These are phyloP conservation scores for Thumatha senex DNA, from an alignment of 2,888 invertebrate species.

Conservation along the genomic window DNA sequence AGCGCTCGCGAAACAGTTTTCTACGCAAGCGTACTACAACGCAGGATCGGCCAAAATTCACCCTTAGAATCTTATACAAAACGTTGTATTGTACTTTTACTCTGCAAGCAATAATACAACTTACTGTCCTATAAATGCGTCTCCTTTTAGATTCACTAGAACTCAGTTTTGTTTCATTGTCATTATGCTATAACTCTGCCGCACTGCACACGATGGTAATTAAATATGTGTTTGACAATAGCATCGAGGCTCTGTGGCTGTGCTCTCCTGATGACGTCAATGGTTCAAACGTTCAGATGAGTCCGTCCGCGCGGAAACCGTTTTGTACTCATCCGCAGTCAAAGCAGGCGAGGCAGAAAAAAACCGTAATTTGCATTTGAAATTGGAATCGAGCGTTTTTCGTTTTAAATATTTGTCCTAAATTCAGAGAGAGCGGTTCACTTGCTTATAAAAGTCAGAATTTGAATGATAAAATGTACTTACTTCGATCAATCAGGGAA, in stretches of 20 bases:
- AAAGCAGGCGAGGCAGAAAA: constrained; percentile 30
- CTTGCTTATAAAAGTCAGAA: not conserved
- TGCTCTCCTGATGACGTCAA: constrained; percentile 76
- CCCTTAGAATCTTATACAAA: constrained; percentile 39
- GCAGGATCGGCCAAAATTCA: constrained; percentile 79
- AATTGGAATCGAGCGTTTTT: constrained; percentile 32
- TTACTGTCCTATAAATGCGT: constrained; percentile 11
- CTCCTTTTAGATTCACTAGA: constrained; percentile 9
- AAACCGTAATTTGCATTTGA: constrained; percentile 33
- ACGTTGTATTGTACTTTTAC: constrained; percentile 38
- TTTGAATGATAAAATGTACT: too few species aligned
- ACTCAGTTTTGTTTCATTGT: constrained; percentile 17
- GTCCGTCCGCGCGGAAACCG: constrained; percentile 51
- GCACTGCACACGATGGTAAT: constrained; percentile 83
- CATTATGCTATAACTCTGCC: constrained; percentile 63
- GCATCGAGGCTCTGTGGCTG: constrained; percentile 67
- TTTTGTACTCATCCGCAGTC: constrained; percentile 38
- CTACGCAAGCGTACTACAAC: constrained; percentile 71
- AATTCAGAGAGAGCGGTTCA: constrained; percentile 6
- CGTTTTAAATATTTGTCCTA: constrained; percentile 22
- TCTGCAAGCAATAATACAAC: constrained; percentile 19
- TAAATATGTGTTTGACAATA: constrained; percentile 82
- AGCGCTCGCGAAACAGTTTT: constrained; percentile 55
- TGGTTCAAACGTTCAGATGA: constrained; percentile 52
- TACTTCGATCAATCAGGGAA: too few species aligned